Evolutionary conservation across 2,797 vertebrate genomes (phyloP).

Genomic region (Borostomias antarcticus): DNA sequence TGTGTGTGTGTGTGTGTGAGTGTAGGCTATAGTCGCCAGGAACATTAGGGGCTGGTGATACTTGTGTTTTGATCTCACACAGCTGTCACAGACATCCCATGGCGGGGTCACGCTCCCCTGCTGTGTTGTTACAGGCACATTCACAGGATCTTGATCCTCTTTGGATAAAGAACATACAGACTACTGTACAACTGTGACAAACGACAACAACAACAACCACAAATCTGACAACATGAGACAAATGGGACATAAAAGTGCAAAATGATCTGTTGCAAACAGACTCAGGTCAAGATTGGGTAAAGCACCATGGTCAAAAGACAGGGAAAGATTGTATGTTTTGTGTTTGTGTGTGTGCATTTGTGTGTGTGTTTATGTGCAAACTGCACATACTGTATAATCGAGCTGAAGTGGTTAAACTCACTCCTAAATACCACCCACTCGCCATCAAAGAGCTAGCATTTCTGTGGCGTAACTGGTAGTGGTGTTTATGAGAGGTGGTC

Average conservation of each 20-base stretch:
- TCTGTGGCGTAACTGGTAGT: too few species aligned
- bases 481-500: too few species aligned
- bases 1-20: slow-evolving; percentile 18
- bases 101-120: slow-evolving; percentile 25
- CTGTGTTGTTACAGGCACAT: slow-evolving; percentile 25
- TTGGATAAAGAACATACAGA: slow-evolving; percentile 21
- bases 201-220: slow-evolving; percentile 34
- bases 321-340: slow-evolving; percentile 15
- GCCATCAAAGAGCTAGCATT: too few species aligned
- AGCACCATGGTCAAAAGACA: slow-evolving; percentile 45
- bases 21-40: too few species aligned
- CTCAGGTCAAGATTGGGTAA: slow-evolving; percentile 30
- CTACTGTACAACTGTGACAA: slow-evolving; percentile 32
- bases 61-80: slow-evolving; percentile 27
- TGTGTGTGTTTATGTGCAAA: slow-evolving; percentile 19
- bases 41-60: slow-evolving; percentile 49
- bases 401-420: too few species aligned
- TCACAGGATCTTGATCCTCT: not conserved
- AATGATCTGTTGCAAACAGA: slow-evolving; percentile 47
- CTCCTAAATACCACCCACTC: too few species aligned
- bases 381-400: too few species aligned
- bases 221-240: slow-evolving; percentile 27
- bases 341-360: slow-evolving; percentile 28
- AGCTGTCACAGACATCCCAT: slow-evolving; percentile 68
- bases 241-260: slow-evolving; percentile 63